Conservation (phyloP, 2,888 invertebrate genomes). For the Ichneumoninae sp. region DNA sequence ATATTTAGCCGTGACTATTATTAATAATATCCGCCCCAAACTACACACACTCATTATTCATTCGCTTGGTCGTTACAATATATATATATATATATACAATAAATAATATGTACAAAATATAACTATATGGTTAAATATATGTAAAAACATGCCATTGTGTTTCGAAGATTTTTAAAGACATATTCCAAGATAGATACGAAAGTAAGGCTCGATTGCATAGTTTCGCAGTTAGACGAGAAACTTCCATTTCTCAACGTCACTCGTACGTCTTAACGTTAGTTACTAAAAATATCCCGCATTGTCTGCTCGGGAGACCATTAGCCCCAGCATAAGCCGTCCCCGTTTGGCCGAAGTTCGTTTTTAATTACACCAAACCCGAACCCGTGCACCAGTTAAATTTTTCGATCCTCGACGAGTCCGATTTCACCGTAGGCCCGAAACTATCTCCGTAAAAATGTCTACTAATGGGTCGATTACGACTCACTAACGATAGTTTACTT, state of each 20-base stretch:
- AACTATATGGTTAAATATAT: too few species aligned
- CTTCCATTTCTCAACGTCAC: constrained; percentile 1
- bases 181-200: not conserved
- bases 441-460: not conserved
- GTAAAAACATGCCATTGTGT: too few species aligned
- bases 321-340: not conserved
- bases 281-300: constrained; percentile 5
- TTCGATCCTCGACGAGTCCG: not conserved
- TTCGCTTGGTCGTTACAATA: too few species aligned
- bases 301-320: constrained; percentile 10
- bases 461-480: constrained; percentile 8
- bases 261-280: not conserved
- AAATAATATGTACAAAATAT: too few species aligned
- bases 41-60: too few species aligned
- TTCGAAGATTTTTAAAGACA: not conserved
- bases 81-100: too few species aligned
- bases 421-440: not conserved
- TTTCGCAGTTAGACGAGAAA: not conserved
- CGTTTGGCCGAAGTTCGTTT: constrained; percentile 24
- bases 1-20: too few species aligned
- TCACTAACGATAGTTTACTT: constrained; percentile 16
- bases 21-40: too few species aligned
- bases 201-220: not conserved
- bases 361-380: constrained; percentile 15
- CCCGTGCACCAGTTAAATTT: not conserved